Conservation (phyloP, 2,888 invertebrate genomes). For the Aphelenchoides bicaudatus region DNA sequence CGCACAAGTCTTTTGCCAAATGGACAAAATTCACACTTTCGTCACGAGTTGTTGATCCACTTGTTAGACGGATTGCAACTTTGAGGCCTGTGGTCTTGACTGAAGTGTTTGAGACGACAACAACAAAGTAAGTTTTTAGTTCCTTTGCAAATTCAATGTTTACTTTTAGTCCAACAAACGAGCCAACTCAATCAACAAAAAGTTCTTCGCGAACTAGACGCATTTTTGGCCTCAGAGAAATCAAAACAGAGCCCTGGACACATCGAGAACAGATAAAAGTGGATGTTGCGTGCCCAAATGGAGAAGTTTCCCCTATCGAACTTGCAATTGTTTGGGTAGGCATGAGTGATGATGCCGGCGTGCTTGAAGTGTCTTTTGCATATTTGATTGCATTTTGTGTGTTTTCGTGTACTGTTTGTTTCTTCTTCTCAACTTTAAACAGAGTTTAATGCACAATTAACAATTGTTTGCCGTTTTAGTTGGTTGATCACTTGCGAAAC, state of each 20-base stretch:
- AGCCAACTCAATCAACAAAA: not conserved
- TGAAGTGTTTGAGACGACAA: not conserved
- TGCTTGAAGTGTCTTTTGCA: too few species aligned
- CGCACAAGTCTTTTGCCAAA: conserved; percentile 1
- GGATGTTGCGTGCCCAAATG: conserved; percentile 9
- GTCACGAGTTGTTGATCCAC: too few species aligned
- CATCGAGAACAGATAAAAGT: not conserved
- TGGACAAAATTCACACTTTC: conserved; percentile 12
- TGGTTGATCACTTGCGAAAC: conserved; percentile 15
- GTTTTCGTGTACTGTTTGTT: conserved; percentile 1
- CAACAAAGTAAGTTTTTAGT: not conserved
- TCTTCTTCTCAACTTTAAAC: not conserved
- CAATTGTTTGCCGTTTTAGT: conserved; percentile 11
- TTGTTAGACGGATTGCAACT: not conserved
- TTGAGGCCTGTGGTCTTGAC: not conserved
- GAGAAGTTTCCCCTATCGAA: conserved; percentile 15
- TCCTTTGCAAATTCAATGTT: too few species aligned
- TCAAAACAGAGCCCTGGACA: conserved; percentile 9
- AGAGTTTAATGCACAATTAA: not conserved
- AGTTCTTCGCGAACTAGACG: conserved; percentile 8
- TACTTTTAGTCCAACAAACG: too few species aligned
- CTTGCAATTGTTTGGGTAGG: conserved; percentile 19
- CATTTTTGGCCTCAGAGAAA: too few species aligned
- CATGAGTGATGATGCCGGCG: too few species aligned
- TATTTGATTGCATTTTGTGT: not conserved